Evolutionary conservation across 1,140 invertebrate genomes (phyloP).

Genomic region (Drosophila guanche): DNA sequence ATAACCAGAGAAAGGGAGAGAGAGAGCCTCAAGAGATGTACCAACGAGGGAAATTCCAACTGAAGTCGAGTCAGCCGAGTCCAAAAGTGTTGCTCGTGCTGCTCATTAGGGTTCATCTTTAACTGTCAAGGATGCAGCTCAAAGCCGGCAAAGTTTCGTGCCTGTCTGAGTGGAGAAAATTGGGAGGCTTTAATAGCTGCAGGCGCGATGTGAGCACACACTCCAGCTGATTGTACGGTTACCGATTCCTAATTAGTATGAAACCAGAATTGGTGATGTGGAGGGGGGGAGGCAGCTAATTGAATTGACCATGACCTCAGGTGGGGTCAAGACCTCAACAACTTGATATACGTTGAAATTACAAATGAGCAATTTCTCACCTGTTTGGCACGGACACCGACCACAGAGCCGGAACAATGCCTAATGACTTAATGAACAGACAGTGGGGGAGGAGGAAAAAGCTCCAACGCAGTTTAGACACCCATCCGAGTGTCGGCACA

Average conservation of each 20-base stretch:
- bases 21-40: not conserved
- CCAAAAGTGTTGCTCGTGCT: slow-evolving; percentile 43
- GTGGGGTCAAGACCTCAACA: slow-evolving; percentile 27
- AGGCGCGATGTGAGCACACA: not conserved
- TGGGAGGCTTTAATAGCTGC: not conserved
- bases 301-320: slow-evolving; percentile 60
- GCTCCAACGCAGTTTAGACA: not conserved
- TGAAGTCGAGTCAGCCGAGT: too few relatives aligned
- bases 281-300: slow-evolving; percentile 23
- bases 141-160: too few relatives aligned
- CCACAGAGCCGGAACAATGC: slow-evolving; percentile 62
- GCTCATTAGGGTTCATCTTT: slow-evolving; percentile 60
- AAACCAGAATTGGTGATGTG: slow-evolving; percentile 27
- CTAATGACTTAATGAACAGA: slow-evolving; percentile 78
- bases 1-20: slow-evolving; percentile 5
- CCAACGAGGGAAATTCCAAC: too few relatives aligned
- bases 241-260: slow-evolving; percentile 56
- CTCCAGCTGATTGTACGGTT: not conserved
- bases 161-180: not conserved
- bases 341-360: slow-evolving; percentile 70
- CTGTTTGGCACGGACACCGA: slow-evolving; percentile 59
- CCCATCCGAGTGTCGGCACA: slow-evolving; percentile 32
- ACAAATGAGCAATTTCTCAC: slow-evolving; percentile 81
- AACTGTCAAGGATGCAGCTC: too few relatives aligned
- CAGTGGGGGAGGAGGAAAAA: slow-evolving; percentile 8